Percentiles rank a stretch among this genome's conserved stretches.
phyloP scores from a whole-genome alignment of 37 sponge, comb jelly and placozoan species.

The Lycopodina hypogea region DNA sequence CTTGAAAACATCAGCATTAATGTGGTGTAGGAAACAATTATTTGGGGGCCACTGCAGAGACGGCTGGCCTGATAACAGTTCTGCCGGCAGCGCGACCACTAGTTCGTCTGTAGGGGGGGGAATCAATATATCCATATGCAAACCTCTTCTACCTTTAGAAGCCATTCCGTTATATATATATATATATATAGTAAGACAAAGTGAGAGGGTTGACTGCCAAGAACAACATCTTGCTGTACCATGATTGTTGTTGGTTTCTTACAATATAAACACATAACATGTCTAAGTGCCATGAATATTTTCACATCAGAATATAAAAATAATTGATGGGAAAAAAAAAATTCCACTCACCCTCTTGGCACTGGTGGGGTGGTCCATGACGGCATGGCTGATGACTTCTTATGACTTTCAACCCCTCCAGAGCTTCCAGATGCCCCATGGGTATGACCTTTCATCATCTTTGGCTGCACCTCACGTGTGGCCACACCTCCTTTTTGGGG shows the following conservation, averaged over 20 bases:
- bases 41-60: background rate
- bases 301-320: no score
- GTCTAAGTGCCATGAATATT: no score
- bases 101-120: background rate
- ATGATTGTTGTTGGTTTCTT: no score
- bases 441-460: background rate
- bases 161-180: no score
- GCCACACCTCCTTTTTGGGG: background rate
- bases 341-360: slow-evolving; percentile 3
- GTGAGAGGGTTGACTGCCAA: no score
- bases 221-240: no score
- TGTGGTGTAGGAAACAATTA: background rate
- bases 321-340: no score
- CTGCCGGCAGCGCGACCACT: slow-evolving; percentile 22
- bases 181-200: no score
- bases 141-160: no score
- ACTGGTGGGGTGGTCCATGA: background rate
- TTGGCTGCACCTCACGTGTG: background rate
- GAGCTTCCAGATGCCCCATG: background rate
- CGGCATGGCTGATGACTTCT: background rate
- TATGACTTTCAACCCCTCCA: background rate
- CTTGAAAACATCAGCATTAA: no score
- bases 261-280: no score
- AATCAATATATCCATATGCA: no score
- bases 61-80: slow-evolving; percentile 25